These are phyloP conservation scores for Ceratina australensis DNA, from an alignment of 1,140 invertebrate species.

Conservation along the genomic window DNA sequence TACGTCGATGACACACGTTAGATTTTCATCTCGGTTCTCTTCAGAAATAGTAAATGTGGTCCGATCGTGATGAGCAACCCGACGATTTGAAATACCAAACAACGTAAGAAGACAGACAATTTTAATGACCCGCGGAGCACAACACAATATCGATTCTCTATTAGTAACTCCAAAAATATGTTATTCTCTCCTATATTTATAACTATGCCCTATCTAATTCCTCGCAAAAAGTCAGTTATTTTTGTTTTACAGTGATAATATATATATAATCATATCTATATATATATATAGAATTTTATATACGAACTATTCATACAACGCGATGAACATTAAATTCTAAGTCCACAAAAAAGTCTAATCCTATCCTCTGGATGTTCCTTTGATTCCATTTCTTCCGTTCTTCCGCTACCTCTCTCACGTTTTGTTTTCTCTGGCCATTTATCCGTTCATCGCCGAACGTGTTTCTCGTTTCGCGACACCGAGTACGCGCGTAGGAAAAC, in stretches of 20 bases:
- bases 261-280: conserved; percentile 41
- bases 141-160: conserved; percentile 64
- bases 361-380: conserved; percentile 14
- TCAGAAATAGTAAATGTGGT: conserved; percentile 49
- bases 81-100: conserved; percentile 49
- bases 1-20: not conserved
- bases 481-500: not conserved
- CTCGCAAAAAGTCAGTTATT: conserved; percentile 53
- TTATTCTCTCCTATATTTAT: conserved; percentile 69
- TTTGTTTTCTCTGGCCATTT: conserved; percentile 31
- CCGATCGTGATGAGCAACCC: conserved; percentile 55
- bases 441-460: conserved; percentile 20
- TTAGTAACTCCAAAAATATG: conserved; percentile 77
- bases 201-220: conserved; percentile 62
- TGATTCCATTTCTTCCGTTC: conserved; percentile 18
- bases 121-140: conserved; percentile 64
- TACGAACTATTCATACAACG: conserved; percentile 63
- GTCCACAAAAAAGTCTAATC: conserved; percentile 50
- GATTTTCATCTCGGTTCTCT: not conserved
- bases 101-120: conserved; percentile 53
- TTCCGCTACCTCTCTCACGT: conserved; percentile 27
- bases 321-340: conserved; percentile 62
- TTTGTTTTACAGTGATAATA: conserved; percentile 51
- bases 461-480: not conserved
- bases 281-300: conserved; percentile 50